phyloP scores from a whole-genome alignment of 2,113 vertebrate species.

The Dicerorhinus sumatrensis region DNA sequence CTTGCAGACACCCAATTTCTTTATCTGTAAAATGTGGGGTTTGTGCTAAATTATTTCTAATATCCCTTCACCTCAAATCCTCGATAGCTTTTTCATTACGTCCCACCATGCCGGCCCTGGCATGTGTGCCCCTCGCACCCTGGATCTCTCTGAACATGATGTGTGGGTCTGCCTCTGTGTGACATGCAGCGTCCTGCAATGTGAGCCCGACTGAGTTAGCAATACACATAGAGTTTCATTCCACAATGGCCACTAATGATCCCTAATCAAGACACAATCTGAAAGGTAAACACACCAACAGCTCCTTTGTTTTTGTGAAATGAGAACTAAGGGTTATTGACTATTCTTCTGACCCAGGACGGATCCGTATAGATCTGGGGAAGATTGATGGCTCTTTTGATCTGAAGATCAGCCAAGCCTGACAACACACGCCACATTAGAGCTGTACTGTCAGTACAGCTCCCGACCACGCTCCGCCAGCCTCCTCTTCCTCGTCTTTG shows the following conservation, averaged over 20 bases:
- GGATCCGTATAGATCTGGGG: constrained; percentile 54
- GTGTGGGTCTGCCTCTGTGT: background rate
- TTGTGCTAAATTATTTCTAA: background rate
- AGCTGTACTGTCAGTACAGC: accelerated
- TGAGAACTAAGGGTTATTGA: constrained; percentile 68
- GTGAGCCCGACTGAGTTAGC: background rate
- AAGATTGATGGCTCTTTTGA: constrained; percentile 73
- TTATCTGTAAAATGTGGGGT: background rate
- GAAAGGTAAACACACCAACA: constrained; percentile 67
- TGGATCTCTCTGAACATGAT: background rate
- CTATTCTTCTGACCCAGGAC: constrained; percentile 60
- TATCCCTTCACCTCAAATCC: background rate
- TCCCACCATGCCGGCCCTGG: background rate
- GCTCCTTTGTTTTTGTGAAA: constrained; percentile 62
- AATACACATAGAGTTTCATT: background rate
- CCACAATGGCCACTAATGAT: constrained; percentile 44
- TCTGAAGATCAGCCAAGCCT: constrained; percentile 34
- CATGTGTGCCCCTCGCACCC: accelerated
- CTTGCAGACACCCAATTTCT: background rate
- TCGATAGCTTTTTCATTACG: background rate
- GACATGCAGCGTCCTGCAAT: accelerated
- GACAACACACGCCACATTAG: background rate
- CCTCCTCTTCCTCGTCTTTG: background rate
- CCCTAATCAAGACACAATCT: constrained; percentile 64
- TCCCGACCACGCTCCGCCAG: accelerated